A percentile compares a stretch with the other conserved stretches of the same genome.
Evolutionary conservation across 2,888 invertebrate genomes (phyloP).

Genomic region (Corythucha ciliata): DNA sequence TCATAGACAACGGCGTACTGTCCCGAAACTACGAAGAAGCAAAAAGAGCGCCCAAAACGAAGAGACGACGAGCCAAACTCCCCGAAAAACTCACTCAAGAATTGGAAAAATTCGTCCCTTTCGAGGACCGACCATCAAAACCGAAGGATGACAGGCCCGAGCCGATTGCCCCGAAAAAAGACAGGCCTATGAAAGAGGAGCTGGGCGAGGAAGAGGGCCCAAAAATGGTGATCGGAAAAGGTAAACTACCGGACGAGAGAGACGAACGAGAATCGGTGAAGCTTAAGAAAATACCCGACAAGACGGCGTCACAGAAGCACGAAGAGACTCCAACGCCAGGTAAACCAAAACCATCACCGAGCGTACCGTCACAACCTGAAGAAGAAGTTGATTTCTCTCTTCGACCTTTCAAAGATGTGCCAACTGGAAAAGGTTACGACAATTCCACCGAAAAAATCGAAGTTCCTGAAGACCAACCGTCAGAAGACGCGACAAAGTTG

Average conservation of each 20-base stretch:
- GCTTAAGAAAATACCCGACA: slow-evolving; percentile 48
- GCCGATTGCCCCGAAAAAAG: slow-evolving; percentile 42
- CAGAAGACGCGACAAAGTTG: not conserved
- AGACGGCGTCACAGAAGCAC: slow-evolving; percentile 40
- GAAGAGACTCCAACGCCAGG: slow-evolving; percentile 35
- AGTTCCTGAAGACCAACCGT: slow-evolving; percentile 28
- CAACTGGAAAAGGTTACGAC: slow-evolving; percentile 38
- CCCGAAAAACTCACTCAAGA: slow-evolving; percentile 34
- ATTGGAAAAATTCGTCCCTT: slow-evolving; percentile 35
- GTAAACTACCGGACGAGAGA: slow-evolving; percentile 42
- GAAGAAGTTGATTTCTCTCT: slow-evolving; percentile 32
- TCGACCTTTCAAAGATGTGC: slow-evolving; percentile 35
- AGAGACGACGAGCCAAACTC: slow-evolving; percentile 32
- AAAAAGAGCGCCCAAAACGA: slow-evolving; percentile 35
- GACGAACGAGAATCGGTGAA: slow-evolving; percentile 42
- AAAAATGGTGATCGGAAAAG: slow-evolving; percentile 46
- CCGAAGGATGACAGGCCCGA: slow-evolving; percentile 27
- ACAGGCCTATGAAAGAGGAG: slow-evolving; percentile 38
- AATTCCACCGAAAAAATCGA: slow-evolving; percentile 40
- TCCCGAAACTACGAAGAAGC: slow-evolving; percentile 39
- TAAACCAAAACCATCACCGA: slow-evolving; percentile 36
- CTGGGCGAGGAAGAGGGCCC: not conserved
- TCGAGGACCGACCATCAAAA: slow-evolving; percentile 28
- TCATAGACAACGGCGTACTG: slow-evolving; percentile 37
- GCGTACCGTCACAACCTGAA: slow-evolving; percentile 35